Percentiles rank a stretch among this genome's conserved stretches.
These are phyloP conservation scores for Sympetrum striolatum DNA, from an alignment of 2,888 invertebrate genomes.

Conservation along the genomic window DNA sequence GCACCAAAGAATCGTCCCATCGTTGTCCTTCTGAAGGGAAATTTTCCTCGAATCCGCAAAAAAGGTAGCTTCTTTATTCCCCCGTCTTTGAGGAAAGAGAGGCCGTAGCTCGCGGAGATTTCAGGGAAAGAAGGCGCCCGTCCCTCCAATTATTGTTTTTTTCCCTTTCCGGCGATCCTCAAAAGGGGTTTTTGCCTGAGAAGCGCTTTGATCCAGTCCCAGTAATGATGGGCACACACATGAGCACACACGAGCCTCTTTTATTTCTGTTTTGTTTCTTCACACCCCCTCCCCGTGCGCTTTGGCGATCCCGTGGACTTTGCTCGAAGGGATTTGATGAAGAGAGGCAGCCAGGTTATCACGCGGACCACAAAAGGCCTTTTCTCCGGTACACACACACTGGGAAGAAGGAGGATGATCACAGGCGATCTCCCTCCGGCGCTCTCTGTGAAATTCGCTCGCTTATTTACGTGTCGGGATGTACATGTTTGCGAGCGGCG, in stretches of 20 bases:
- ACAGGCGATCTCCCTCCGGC: neutral
- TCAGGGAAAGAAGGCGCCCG: neutral
- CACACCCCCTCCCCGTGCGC: neutral
- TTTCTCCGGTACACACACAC: neutral
- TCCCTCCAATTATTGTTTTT: neutral
- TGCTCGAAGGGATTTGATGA: neutral
- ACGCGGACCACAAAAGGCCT: neutral
- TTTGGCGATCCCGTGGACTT: neutral
- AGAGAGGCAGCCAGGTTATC: neutral
- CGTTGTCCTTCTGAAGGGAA: neutral
- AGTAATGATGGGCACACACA: neutral
- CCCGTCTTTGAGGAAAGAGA: neutral
- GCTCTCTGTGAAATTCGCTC: neutral
- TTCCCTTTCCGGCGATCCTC: neutral
- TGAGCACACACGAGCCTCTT: neutral
- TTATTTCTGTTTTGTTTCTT: neutral
- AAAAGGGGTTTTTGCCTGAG: neutral
- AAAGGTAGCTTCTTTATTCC: neutral
- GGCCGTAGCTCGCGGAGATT: neutral
- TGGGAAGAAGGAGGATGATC: neutral
- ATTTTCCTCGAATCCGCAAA: neutral
- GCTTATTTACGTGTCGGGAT: neutral
- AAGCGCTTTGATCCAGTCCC: neutral
- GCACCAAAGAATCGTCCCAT: neutral
- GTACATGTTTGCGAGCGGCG: neutral